Evolutionary conservation across 2,797 vertebrate species (phyloP), one percentile per base, ranked within the genome.

Genomic region (Melanotaenia maccullochi): DNA sequence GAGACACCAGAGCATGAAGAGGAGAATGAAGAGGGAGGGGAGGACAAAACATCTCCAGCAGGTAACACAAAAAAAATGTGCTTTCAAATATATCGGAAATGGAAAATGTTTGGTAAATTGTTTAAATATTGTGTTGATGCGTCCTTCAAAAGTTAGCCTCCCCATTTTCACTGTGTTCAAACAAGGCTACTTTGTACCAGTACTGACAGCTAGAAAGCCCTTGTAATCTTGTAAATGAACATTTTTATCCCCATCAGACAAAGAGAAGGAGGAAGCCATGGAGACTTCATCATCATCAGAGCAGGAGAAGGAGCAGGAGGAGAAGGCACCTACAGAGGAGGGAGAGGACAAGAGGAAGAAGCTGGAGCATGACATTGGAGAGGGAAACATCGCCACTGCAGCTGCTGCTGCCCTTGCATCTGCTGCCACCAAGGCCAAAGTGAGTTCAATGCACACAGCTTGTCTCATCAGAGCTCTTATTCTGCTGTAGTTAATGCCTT

Each of bases 391-490:
- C 0, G 97, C 97, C 55, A 99, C 98, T 0, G 98, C 98, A 0
- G 98, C 98, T 0, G 97, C 98, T 42, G 98, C 98, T 60, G 98
- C 98, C 13, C 89, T 99, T 6, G 97, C 97, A 7, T 99, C 98
- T 20, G 98, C 98, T 60, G 98, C 98, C 81, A 99, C 97, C 82
- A 99, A 99, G 91, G 98, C 98, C 82, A 99, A 99, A 96, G 98
- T 99, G 90, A 92, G 90, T 66, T 20, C 55, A 42, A 30, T 2
- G 0, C 51, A 38, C 33, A 20, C 38, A 7, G 54, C 28, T 20
- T 22, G 28, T 32, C 3, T 30, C 24, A 61, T 42, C 9, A 49
- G 9, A 32, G 7, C 30, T 44, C 6, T 51, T 6, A 24, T 33
- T 38, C 60, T 59, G 35, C 60, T 63, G 0, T 24, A 9, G 1